Evolutionary conservation across 2,113 vertebrate species (phyloP), one percentile per base, ranked within the genome.

Genomic region (Nibea coibor): DNA sequence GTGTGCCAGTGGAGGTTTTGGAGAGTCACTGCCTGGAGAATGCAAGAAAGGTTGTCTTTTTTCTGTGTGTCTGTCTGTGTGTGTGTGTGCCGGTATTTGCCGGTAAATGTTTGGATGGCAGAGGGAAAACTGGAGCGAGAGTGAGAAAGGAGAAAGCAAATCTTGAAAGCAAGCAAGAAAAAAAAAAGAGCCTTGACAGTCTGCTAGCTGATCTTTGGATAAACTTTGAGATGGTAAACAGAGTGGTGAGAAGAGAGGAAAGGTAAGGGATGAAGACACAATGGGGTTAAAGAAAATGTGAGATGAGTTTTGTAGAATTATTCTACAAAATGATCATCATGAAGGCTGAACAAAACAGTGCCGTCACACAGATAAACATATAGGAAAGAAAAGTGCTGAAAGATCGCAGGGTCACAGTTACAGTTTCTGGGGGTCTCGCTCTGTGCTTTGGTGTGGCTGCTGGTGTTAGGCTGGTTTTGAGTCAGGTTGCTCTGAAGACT

Each of bases 1-100:
- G 90, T 88, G 91, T 94, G 93, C 94, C 92, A 94, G 84, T 88
- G 90, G 86, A 94, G 90, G 83, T 89, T 94, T 91, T 89, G 75
- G 91, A 93, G 88, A 92, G 90, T 92, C 90, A 84, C 68, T 62
- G 88, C 82, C 83, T 91, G 82, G 73, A 93, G 91, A 94, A 93
- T 85, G 84, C 75, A 82, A 77, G 76, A 86, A 90, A 87, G 83
- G 81, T 71, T 42, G 58, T 26, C 74, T 83, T 87, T 88, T 81
- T 58, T n/a, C 59, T 61, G 73, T 73, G 64, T 87, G 61, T n/a
- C 57, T 61, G 73, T 73, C 62, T 87, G 6, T 35, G 31, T 35
- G 35, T 9, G 35, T 39, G 35, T 61, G 73, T 69, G 75, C 85
- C 87, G 88, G 87, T 83, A 91, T 93, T 90, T 92, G 88, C 84